These are phyloP conservation scores for human DNA, from an alignment of 2,113 vertebrate genomes.

Conservation along the genomic window DNA sequence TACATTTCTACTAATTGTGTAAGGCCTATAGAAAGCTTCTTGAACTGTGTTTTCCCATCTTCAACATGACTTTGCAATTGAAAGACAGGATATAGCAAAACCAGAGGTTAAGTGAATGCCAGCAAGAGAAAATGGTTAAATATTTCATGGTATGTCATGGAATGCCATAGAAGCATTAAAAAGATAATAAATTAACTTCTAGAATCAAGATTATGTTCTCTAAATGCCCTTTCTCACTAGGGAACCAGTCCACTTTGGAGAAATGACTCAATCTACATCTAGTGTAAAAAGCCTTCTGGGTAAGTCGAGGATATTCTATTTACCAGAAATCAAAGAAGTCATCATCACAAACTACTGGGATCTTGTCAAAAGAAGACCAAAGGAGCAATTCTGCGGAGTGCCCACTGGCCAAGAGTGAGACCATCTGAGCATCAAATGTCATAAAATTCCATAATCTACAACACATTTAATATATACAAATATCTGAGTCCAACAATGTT, in stretches of 20 bases:
- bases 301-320: background rate
- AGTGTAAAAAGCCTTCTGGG: background rate
- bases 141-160: background rate
- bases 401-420: background rate
- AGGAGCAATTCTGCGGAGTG: background rate
- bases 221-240: background rate
- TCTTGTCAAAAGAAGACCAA: background rate
- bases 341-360: background rate
- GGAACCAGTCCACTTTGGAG: background rate
- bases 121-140: background rate
- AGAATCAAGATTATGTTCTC: slow-evolving; percentile 12
- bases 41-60: background rate
- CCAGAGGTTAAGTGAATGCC: background rate
- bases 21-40: background rate
- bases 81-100: background rate
- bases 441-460: background rate
- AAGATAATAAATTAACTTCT: background rate
- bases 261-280: background rate
- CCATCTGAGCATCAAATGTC: background rate
- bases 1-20: background rate
- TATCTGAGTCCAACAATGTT: background rate
- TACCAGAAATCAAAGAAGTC: background rate
- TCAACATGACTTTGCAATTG: background rate
- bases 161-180: background rate
- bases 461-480: background rate